Evolutionary conservation across 1,140 invertebrate species (phyloP), one percentile per base, ranked within the genome.

Genomic region (Drosophila aff.): DNA sequence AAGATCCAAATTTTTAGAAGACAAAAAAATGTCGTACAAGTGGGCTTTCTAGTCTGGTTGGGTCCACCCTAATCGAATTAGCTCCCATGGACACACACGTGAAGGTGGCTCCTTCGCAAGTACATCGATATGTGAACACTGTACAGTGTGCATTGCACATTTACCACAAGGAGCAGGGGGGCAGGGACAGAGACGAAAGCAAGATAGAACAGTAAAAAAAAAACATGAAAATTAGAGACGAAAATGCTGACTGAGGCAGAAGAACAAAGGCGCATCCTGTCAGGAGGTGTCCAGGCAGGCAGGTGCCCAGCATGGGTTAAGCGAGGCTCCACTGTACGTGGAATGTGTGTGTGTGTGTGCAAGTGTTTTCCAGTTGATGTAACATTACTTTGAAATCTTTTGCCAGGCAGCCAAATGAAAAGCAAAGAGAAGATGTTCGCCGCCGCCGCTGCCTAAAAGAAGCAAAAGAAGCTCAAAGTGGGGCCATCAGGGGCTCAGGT

Each of bases 371-470:
- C 85, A 85, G 81, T 85, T 90, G 85, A 90, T 90, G 85, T 90
- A 90, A 90, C 85, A 90, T 90, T 90, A 90, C 85, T 90, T 90
- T 90, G 85, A 90, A 90, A 90, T 90, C 85, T 90, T 75, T 82
- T 74, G 78, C 78, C 84, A 46, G 79, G 78, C 79, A 72, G 59
- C 78, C 81, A 81, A 89, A 87, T 87, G 81, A 89, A 87, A 87
- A 83, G 81, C 84, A 90, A 84, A 89, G 85, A 90, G 85, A 87
- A 87, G 84, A 89, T 89, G 84, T 58, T 89, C 52, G 40, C 23
- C 21, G 31, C 31, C 31, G 23, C 50, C 21, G 16, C 18, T 18
- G 46, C n/a, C 67, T 47, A 64, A 79, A 85, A 72, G 72, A 82
- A 71, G 62, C 73, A 65, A 77, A 50, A 53, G 36, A 50, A 53